Evolutionary conservation across 2,888 invertebrate genomes (phyloP).

Genomic region (Synergus itoensis): DNA sequence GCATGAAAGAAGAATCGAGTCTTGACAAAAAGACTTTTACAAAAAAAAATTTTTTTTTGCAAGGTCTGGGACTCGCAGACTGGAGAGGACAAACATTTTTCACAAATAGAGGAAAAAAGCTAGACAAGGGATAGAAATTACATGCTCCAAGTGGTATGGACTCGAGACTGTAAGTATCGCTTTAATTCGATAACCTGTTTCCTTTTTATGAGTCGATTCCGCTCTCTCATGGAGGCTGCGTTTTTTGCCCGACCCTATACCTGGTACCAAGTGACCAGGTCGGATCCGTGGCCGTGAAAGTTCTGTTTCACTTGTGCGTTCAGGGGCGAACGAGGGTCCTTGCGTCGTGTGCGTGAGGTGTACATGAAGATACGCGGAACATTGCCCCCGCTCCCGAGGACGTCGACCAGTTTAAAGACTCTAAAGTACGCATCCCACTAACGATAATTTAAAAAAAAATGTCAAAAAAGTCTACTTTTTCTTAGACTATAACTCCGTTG

Average conservation of each 20-base stretch:
- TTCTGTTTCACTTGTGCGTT: slow-evolving; percentile 61
- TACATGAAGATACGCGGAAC: slow-evolving; percentile 3
- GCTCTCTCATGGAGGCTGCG: slow-evolving; percentile 60
- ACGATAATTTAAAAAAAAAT: neutral
- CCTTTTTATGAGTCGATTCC: slow-evolving; percentile 65
- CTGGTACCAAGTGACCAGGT: slow-evolving; percentile 67
- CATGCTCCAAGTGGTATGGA: slow-evolving; percentile 57
- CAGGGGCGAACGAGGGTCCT: slow-evolving; percentile 52
- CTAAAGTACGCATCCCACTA: neutral
- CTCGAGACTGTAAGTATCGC: slow-evolving; percentile 61
- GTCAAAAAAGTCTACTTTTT: neutral
- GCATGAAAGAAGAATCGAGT: neutral
- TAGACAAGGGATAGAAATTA: slow-evolving; percentile 69
- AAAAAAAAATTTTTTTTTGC: neutral
- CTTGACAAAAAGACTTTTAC: neutral
- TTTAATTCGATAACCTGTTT: slow-evolving; percentile 76
- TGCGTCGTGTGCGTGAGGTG: slow-evolving; percentile 34
- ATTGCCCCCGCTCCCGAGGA: slow-evolving; percentile 39
- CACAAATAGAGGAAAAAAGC: slow-evolving; percentile 40
- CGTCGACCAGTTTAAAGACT: slow-evolving; percentile 13
- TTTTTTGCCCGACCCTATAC: slow-evolving; percentile 53
- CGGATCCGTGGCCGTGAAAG: slow-evolving; percentile 75
- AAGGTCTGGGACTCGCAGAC: neutral
- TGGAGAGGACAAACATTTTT: neutral
- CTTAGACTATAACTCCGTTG: no score